Evolutionary conservation across 2,797 vertebrate genomes (phyloP).

Genomic region (Sebastes wilsoni): DNA sequence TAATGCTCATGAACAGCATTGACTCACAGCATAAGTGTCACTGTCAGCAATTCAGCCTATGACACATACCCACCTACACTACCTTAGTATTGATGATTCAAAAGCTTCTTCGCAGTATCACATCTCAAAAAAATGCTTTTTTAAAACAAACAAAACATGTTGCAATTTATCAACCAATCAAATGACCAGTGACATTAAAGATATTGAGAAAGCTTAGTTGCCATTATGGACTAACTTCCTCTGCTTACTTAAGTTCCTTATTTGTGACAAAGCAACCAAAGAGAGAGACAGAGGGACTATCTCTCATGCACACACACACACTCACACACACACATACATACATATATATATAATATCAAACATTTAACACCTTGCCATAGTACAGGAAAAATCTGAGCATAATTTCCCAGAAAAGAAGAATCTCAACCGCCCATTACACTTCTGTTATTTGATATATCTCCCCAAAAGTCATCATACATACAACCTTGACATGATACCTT

Average conservation of each 20-base stretch:
- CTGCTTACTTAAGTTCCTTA: slow-evolving; percentile 62
- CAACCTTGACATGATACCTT: not conserved
- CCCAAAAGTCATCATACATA: not conserved
- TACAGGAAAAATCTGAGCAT: not conserved
- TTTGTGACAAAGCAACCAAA: slow-evolving; percentile 19
- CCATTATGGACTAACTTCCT: slow-evolving; percentile 77
- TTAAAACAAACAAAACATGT: not conserved
- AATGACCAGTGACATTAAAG: not conserved
- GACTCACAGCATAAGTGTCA: slow-evolving; percentile 1
- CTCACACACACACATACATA: not conserved
- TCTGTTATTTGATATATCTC: not conserved
- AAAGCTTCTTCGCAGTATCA: not conserved
- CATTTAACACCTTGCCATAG: too few species aligned
- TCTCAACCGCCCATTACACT: not conserved
- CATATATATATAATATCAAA: not conserved
- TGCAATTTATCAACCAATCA: not conserved
- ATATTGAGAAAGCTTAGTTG: slow-evolving; percentile 64
- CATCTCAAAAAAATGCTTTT: not conserved
- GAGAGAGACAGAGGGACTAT: not conserved
- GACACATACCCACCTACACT: not conserved
- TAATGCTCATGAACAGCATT: not conserved
- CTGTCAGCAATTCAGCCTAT: slow-evolving; percentile 22
- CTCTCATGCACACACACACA: too few species aligned
- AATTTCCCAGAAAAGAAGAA: not conserved
- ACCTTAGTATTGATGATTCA: not conserved